Percentiles rank a stretch among this genome's conserved stretches.
These are phyloP conservation scores for Menura novaehollandiae DNA, from an alignment of 2,113 vertebrate genomes.

Conservation along the genomic window DNA sequence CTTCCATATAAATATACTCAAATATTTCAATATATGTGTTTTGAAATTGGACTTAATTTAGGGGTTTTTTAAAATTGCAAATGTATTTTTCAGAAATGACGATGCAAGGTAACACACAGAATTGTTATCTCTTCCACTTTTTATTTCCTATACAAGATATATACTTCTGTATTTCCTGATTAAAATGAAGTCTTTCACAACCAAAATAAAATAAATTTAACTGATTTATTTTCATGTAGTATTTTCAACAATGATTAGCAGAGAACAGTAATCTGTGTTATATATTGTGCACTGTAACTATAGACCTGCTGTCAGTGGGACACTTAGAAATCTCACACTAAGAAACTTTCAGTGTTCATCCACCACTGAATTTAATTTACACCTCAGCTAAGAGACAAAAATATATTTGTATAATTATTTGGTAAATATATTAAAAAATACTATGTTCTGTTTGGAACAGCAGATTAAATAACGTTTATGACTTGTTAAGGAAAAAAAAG, in stretches of 20 bases:
- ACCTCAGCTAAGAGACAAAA: neutral
- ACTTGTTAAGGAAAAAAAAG: neutral
- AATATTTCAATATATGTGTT: neutral
- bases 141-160: neutral
- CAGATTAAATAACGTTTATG: neutral
- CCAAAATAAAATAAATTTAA: neutral
- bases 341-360: neutral
- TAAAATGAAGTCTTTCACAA: neutral
- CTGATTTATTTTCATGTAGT: neutral
- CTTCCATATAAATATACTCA: neutral
- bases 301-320: neutral
- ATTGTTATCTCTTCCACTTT: neutral
- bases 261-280: neutral
- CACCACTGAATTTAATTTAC: conserved; percentile 14
- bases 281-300: neutral
- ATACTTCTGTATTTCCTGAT: neutral
- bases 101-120: neutral
- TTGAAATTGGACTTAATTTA: neutral
- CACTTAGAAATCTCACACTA: neutral
- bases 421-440: neutral
- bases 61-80: neutral
- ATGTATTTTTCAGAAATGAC: neutral
- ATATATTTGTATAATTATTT: neutral
- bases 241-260: neutral
- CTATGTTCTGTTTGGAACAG: neutral